These are phyloP conservation scores for Gambelia wislizenii DNA, from an alignment of 2,797 vertebrate species.

Conservation along the genomic window DNA sequence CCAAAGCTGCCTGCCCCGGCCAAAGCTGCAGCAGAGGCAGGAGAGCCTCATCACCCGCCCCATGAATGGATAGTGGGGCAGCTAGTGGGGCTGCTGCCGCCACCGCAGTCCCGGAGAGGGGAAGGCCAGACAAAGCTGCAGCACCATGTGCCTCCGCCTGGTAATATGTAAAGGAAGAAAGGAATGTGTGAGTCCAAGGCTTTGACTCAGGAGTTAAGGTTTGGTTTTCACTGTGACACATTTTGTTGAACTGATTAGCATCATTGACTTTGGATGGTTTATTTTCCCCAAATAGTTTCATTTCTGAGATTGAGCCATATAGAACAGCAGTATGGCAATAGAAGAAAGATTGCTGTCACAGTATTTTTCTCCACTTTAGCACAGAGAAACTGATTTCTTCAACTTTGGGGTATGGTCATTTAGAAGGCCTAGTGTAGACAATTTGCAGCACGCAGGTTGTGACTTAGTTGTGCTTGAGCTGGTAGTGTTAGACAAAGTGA, in stretches of 20 bases:
- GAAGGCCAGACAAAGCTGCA: too few relatives aligned
- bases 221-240: neutral
- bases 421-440: neutral
- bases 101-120: too few relatives aligned
- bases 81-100: too few relatives aligned
- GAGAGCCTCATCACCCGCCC: too few relatives aligned
- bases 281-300: neutral
- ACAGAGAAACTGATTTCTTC: constrained; percentile 10
- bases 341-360: neutral
- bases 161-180: neutral
- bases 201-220: neutral
- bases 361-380: neutral
- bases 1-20: too few relatives aligned
- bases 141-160: too few relatives aligned
- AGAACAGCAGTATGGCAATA: neutral
- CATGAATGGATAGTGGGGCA: too few relatives aligned
- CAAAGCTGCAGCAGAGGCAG: too few relatives aligned
- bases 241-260: neutral
- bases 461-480: neutral
- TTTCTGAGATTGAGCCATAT: neutral
- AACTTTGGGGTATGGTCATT: neutral
- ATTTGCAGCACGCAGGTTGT: neutral
- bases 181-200: neutral
- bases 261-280: neutral
- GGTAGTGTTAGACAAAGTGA: neutral